Conservation (phyloP, 2,113 vertebrate genomes). For the Microcebus griseorufus region DNA sequence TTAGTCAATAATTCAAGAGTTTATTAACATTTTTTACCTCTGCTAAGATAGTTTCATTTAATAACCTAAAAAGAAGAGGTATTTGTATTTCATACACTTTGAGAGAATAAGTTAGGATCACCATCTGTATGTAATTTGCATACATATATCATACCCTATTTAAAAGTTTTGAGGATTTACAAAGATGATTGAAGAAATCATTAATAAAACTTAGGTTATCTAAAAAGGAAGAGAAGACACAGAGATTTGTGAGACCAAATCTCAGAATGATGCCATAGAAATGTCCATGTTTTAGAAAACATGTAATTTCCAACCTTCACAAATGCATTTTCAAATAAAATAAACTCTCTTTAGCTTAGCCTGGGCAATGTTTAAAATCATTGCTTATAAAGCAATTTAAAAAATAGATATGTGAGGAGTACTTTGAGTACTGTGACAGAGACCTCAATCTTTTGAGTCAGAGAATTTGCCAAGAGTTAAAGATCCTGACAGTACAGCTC, state of each 20-base stretch:
- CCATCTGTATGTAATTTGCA: slow-evolving; percentile 31
- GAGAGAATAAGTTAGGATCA: not conserved
- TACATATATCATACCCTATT: not conserved
- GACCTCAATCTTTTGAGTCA: not conserved
- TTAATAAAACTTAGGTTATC: not conserved
- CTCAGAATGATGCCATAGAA: not conserved
- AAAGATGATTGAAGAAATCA: not conserved
- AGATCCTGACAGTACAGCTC: not conserved
- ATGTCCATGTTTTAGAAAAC: not conserved
- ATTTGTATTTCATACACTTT: slow-evolving; percentile 29
- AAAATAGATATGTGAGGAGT: not conserved
- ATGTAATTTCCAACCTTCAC: not conserved
- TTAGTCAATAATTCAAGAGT: slow-evolving; percentile 66
- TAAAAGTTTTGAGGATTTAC: slow-evolving; percentile 37
- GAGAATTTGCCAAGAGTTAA: not conserved
- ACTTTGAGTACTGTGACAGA: not conserved
- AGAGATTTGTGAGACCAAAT: not conserved
- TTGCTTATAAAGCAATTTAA: not conserved
- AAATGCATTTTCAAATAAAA: slow-evolving; percentile 39
- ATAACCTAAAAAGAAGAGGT: not conserved
- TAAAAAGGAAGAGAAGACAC: not conserved
- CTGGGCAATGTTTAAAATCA: not conserved
- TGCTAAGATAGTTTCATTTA: slow-evolving; percentile 30
- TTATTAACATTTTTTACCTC: slow-evolving; percentile 43
- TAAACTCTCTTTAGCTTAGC: not conserved